These are phyloP conservation scores for Tetramorium parvispinum DNA, from an alignment of 1,140 invertebrate genomes.

Conservation along the genomic window DNA sequence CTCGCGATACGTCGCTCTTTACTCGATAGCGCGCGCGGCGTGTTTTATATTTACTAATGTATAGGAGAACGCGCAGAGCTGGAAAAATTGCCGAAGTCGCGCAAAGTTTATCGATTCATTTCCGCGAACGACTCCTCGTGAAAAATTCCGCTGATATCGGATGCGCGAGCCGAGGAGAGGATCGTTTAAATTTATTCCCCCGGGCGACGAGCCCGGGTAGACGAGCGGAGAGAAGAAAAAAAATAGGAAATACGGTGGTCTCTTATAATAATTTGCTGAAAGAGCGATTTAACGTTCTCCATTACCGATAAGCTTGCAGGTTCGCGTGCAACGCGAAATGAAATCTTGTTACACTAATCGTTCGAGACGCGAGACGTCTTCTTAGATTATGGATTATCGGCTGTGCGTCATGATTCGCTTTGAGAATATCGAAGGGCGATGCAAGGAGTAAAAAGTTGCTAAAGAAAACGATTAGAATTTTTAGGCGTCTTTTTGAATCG, in stretches of 20 bases:
- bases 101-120: slow-evolving; percentile 60
- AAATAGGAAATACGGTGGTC: background rate
- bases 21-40: slow-evolving; percentile 35
- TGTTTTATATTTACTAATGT: slow-evolving; percentile 65
- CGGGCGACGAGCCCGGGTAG: background rate
- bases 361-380: background rate
- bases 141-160: slow-evolving; percentile 59
- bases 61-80: slow-evolving; percentile 31
- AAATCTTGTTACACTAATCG: background rate
- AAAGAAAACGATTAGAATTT: background rate
- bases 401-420: background rate
- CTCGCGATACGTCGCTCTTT: slow-evolving; percentile 6
- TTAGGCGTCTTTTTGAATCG: background rate
- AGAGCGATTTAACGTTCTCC: slow-evolving; percentile 19
- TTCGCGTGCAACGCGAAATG: slow-evolving; percentile 10
- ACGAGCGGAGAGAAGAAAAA: slow-evolving; percentile 8
- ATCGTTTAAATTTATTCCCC: slow-evolving; percentile 47
- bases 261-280: slow-evolving; percentile 44
- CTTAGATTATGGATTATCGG: background rate
- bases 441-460: no score
- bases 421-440: background rate
- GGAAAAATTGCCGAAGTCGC: slow-evolving; percentile 58
- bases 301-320: slow-evolving; percentile 18
- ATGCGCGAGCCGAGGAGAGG: slow-evolving; percentile 7
- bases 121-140: slow-evolving; percentile 47